A percentile compares a stretch with the other conserved stretches of the same genome.
These are phyloP conservation scores for Tretioscincus oriximinensis DNA, from an alignment of 2,113 vertebrate species.

Conservation along the genomic window DNA sequence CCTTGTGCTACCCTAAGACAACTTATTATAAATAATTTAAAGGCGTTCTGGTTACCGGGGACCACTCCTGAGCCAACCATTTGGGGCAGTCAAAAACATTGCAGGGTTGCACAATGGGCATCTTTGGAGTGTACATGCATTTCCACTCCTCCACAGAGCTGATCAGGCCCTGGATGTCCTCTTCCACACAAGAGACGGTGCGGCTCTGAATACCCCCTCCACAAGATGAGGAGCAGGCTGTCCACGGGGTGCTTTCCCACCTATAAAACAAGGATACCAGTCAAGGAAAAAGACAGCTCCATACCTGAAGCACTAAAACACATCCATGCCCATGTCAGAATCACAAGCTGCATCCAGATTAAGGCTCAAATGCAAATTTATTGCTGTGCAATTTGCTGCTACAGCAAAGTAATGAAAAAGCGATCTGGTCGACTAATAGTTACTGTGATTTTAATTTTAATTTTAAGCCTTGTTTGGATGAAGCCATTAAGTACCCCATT, in stretches of 20 bases:
- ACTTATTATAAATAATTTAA: constrained; percentile 12
- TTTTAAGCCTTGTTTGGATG: too few species aligned
- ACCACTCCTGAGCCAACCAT: constrained; percentile 98
- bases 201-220: constrained; percentile 94
- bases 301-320: background rate
- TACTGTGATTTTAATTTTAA: too few species aligned
- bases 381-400: too few species aligned
- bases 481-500: background rate
- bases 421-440: too few species aligned
- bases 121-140: constrained; percentile 93
- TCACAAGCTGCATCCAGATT: background rate
- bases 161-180: constrained; percentile 92
- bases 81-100: constrained; percentile 95
- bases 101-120: constrained; percentile 88
- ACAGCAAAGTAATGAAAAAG: too few species aligned
- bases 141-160: constrained; percentile 94
- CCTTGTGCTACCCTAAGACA: too few species aligned
- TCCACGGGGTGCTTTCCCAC: constrained; percentile 98
- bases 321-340: background rate
- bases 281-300: constrained; percentile 28
- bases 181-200: constrained; percentile 92
- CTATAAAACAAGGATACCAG: constrained; percentile 70
- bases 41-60: constrained; percentile 80
- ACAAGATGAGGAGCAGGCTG: constrained; percentile 92
- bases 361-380: too few species aligned